Evolutionary conservation across 1,140 invertebrate species (phyloP), one percentile per base, ranked within the genome.

Genomic region (Drosophila bifasciata): DNA sequence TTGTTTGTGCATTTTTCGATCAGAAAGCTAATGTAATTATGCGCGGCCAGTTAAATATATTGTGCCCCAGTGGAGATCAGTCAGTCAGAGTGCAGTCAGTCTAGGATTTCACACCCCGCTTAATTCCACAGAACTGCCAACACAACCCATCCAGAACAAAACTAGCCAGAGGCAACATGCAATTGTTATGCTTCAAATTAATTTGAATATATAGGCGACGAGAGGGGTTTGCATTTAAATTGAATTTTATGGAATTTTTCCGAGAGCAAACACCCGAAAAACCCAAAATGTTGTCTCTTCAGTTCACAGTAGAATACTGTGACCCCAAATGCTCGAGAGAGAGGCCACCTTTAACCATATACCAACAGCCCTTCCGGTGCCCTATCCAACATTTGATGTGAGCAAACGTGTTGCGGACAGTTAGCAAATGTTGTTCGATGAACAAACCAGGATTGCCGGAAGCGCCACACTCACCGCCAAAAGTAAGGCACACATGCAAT

Each of bases 401-500:
- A 23, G 17, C 41, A 78, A 78, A 67, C 69, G 52, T 70, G 61
- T 62, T 59, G 72, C 36, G 62, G 68, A 49, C 44, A 83, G 51
- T 58, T 51, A 32, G 45, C 45, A 83, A 84, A 84, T 79, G 64
- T 48, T 70, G 60, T 44, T 59, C 32, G 25, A 17, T 51, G 32
- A 28, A 28, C 23, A 15, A 63, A 13, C 49, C 46, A 70, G 49
- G 76, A 57, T 59, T 44, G 73, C 76, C 81, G 60, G 67, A 76
- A 85, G 80, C 68, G 46, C 57, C 55, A 85, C 72, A 85, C 72
- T 85, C 59, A 57, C 39, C 44, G 66, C 49, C 43, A 73, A 73
- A 63, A 59, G 63, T 79, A 55, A 69, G 56, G 55, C 74, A 59
- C 49, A 32, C 49, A 25, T 28, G 40, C 9, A 36, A 41, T n/a